Conservation (phyloP, 2,797 vertebrate species). For the Brachymystax lenok region DNA sequence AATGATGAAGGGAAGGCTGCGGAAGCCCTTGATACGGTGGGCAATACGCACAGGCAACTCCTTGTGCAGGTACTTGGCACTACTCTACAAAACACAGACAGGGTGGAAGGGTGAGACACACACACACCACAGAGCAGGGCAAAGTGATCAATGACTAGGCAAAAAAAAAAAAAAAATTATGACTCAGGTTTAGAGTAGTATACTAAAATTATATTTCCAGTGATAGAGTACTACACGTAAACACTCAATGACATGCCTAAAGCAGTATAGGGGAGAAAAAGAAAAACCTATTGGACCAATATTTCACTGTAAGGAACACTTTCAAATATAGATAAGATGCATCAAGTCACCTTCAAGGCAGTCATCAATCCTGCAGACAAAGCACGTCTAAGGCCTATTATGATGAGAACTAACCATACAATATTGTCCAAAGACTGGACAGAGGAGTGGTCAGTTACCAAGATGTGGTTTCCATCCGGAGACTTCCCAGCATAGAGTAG, state of each 20-base stretch:
- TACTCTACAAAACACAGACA: slow-evolving; percentile 76
- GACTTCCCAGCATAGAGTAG: slow-evolving; percentile 91
- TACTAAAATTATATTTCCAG: too few relatives aligned
- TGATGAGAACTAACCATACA: not conserved
- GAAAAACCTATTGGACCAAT: too few relatives aligned
- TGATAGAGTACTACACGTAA: too few relatives aligned
- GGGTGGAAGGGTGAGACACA: not conserved
- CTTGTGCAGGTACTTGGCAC: slow-evolving; percentile 89
- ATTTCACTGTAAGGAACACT: too few relatives aligned
- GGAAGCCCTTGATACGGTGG: slow-evolving; percentile 93
- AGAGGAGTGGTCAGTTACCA: slow-evolving; percentile 72
- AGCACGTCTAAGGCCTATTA: not conserved
- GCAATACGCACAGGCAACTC: slow-evolving; percentile 92
- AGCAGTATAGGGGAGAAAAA: too few relatives aligned
- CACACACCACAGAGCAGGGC: not conserved
- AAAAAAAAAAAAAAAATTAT: not conserved
- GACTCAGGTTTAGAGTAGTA: too few relatives aligned
- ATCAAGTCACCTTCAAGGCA: too few relatives aligned
- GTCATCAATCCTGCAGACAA: too few relatives aligned
- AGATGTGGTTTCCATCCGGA: slow-evolving; percentile 88
- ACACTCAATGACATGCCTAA: too few relatives aligned
- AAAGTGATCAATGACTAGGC: not conserved
- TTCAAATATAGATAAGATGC: too few relatives aligned
- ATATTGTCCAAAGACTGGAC: not conserved
- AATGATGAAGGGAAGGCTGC: slow-evolving; percentile 91